These are phyloP conservation scores for Nibea coibor DNA, from an alignment of 2,113 vertebrate species.

Conservation along the genomic window DNA sequence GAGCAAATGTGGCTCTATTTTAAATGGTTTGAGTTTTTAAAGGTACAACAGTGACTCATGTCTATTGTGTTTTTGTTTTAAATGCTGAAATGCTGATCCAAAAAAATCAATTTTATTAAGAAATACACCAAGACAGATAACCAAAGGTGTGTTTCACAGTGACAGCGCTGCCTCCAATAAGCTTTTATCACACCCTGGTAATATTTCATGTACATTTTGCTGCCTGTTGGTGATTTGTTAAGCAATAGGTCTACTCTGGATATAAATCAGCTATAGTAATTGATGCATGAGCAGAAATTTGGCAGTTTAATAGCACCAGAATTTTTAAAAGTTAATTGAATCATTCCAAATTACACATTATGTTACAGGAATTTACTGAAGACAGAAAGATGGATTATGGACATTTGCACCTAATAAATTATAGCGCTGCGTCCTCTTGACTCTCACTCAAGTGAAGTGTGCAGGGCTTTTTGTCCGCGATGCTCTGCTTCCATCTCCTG, in stretches of 20 bases:
- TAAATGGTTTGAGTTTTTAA: not conserved
- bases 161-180: not conserved
- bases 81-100: not conserved
- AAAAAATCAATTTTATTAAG: not conserved
- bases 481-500: slow-evolving; percentile 57
- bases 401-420: not conserved
- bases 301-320: not conserved
- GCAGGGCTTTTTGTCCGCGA: not conserved
- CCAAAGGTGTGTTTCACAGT: not conserved
- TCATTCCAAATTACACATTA: not conserved
- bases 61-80: not conserved
- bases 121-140: not conserved
- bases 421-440: not conserved
- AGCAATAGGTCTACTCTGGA: not conserved
- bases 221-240: not conserved
- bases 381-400: not conserved
- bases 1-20: not conserved
- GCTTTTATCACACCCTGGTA: not conserved
- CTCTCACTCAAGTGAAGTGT: not conserved
- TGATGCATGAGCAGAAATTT: not conserved
- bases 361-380: not conserved
- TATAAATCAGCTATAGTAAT: not conserved
- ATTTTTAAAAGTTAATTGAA: not conserved
- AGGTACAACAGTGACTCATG: not conserved
- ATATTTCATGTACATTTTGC: not conserved